phyloP scores from a whole-genome alignment of 2,888 invertebrate species.

The Hirtodrosophila alboralis region DNA sequence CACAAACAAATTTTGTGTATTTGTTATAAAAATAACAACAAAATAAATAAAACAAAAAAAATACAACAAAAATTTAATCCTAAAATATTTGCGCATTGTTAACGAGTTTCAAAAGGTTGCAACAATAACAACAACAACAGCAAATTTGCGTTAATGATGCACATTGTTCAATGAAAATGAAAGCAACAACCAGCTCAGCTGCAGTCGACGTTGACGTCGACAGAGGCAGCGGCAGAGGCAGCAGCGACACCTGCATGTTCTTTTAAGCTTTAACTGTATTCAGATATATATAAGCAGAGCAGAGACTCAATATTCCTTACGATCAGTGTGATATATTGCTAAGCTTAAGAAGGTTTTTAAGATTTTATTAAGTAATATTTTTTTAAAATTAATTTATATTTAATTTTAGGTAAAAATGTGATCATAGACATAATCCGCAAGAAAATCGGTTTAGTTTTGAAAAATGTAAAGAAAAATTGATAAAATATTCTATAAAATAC shows the following conservation, averaged over 20 bases:
- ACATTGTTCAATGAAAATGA: constrained; percentile 78
- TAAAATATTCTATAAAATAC: no score
- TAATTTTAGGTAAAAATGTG: no score
- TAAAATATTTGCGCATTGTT: constrained; percentile 79
- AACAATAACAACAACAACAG: constrained; percentile 38
- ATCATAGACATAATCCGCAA: no score
- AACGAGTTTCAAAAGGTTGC: constrained; percentile 54
- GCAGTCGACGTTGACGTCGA: constrained; percentile 16
- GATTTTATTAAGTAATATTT: no score
- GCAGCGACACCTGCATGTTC: constrained; percentile 26
- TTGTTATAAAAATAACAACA: constrained; percentile 61
- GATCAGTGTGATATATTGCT: no score
- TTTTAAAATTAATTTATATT: no score
- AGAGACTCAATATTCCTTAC: no score
- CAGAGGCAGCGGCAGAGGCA: constrained; percentile 1
- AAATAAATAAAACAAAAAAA: constrained; percentile 20
- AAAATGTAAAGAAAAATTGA: no score
- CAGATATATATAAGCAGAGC: not conserved
- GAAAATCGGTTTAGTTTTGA: no score
- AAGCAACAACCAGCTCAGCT: constrained; percentile 52
- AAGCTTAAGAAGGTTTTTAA: no score
- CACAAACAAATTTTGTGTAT: constrained; percentile 45
- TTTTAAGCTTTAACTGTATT: not conserved
- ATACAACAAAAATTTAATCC: constrained; percentile 52
- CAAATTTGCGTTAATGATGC: constrained; percentile 72